These are phyloP conservation scores for Perizoma affinitatum DNA, from an alignment of 2,888 invertebrate genomes.

Conservation along the genomic window DNA sequence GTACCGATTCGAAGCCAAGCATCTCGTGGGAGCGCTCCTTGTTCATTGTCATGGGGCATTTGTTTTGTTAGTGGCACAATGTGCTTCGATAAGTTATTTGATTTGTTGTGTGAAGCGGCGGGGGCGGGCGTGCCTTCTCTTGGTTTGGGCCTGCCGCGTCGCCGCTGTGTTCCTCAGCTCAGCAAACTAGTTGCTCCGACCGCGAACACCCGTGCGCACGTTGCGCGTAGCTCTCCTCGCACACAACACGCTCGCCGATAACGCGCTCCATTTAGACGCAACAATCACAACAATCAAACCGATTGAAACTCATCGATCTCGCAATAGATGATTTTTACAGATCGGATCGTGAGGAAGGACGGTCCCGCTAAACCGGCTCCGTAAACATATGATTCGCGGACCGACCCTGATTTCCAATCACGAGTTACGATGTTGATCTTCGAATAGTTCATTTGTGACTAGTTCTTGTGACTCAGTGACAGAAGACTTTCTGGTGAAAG, in stretches of 20 bases:
- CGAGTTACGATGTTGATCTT: conserved; percentile 69
- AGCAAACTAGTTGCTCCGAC: conserved; percentile 61
- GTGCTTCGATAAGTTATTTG: conserved; percentile 73
- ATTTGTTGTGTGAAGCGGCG: conserved; percentile 63
- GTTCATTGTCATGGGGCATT: conserved; percentile 55
- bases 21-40: conserved; percentile 65
- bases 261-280: conserved; percentile 72
- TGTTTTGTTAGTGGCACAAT: conserved; percentile 60
- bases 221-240: conserved; percentile 49
- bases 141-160: conserved; percentile 29
- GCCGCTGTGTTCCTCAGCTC: conserved; percentile 7
- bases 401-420: conserved; percentile 59
- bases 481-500: conserved; percentile 63
- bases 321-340: conserved; percentile 22
- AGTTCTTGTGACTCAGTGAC: conserved; percentile 65
- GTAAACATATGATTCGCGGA: conserved; percentile 72
- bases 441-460: conserved; percentile 62
- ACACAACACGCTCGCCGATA: conserved; percentile 58
- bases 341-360: conserved; percentile 44
- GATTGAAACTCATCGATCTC: conserved; percentile 49
- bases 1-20: conserved; percentile 57
- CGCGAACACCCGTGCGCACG: conserved; percentile 73
- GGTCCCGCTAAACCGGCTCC: conserved; percentile 62
- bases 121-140: conserved; percentile 43
- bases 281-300: conserved; percentile 60